These are phyloP conservation scores for Crioceris asparagi DNA, from an alignment of 2,888 invertebrate species.

Conservation along the genomic window DNA sequence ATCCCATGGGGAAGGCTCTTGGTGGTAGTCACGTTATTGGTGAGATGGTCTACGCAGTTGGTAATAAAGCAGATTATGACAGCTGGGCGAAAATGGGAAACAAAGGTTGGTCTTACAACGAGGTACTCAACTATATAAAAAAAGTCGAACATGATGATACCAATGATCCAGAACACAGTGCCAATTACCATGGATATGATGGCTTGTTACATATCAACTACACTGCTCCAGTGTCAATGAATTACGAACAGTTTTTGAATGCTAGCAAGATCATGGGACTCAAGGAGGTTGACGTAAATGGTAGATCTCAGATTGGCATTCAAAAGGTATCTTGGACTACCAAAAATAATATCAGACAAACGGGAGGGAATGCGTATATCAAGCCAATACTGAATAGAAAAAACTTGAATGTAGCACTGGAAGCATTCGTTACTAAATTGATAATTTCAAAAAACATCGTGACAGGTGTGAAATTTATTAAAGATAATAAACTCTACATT, in stretches of 20 bases:
- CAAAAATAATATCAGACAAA: too few relatives aligned
- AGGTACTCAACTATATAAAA: slow-evolving; percentile 60
- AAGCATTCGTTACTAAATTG: slow-evolving; percentile 44
- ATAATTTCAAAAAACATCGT: slow-evolving; percentile 41
- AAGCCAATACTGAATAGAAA: too few relatives aligned
- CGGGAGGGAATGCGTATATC: too few relatives aligned
- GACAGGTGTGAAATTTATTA: slow-evolving; percentile 45
- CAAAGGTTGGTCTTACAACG: too few relatives aligned
- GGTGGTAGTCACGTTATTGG: too few relatives aligned
- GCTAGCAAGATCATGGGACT: slow-evolving; percentile 41
- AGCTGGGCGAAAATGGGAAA: too few relatives aligned
- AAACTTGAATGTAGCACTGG: slow-evolving; percentile 46
- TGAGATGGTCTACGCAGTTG: too few relatives aligned
- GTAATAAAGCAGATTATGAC: too few relatives aligned
- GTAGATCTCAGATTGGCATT: slow-evolving; percentile 6
- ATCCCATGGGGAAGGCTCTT: too few relatives aligned
- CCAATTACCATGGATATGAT: slow-evolving; percentile 29
- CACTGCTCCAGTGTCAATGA: slow-evolving; percentile 6
- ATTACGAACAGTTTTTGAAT: slow-evolving; percentile 4
- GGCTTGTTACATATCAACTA: slow-evolving; percentile 41
- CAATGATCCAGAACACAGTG: neutral
- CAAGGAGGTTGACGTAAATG: slow-evolving; percentile 10
- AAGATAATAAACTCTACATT: slow-evolving; percentile 36
- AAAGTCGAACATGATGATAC: slow-evolving; percentile 49
- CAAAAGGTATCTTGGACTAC: slow-evolving; percentile 10